These are phyloP conservation scores for Archips crataeganus DNA, from an alignment of 2,888 invertebrate genomes.

Conservation along the genomic window DNA sequence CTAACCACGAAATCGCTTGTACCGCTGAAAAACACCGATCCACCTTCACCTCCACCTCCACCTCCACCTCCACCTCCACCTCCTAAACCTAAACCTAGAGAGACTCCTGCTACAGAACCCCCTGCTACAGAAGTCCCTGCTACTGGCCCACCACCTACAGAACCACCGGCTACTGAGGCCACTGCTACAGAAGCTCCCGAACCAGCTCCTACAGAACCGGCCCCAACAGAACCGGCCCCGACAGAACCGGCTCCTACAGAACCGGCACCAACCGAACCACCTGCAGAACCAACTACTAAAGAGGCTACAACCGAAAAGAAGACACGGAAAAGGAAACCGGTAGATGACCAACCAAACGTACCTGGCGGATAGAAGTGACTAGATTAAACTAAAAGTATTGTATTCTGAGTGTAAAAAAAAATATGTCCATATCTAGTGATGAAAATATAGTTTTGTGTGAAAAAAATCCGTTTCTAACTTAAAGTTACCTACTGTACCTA, in stretches of 20 bases:
- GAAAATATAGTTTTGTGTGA: not conserved
- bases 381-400: not conserved
- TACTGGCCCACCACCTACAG: not conserved
- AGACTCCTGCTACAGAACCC: conserved; percentile 27
- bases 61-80: not conserved
- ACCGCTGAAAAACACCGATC: not conserved
- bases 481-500: not conserved
- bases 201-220: conserved; percentile 35
- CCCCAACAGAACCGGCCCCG: conserved; percentile 37
- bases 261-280: conserved; percentile 32
- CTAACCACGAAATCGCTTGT: conserved; percentile 15
- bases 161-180: conserved; percentile 14
- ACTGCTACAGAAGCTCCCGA: conserved; percentile 18
- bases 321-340: not conserved
- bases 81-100: not conserved
- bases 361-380: not conserved
- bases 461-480: not conserved
- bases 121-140: conserved; percentile 2
- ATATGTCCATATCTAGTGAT: not conserved
- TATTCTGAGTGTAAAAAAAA: not conserved
- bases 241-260: conserved; percentile 36
- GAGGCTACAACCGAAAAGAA: conserved; percentile 28
- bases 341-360: not conserved
- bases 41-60: not conserved
- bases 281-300: conserved; percentile 39